phyloP scores from a whole-genome alignment of 2,888 invertebrate species.

The Hemistola chrysoprasaria region DNA sequence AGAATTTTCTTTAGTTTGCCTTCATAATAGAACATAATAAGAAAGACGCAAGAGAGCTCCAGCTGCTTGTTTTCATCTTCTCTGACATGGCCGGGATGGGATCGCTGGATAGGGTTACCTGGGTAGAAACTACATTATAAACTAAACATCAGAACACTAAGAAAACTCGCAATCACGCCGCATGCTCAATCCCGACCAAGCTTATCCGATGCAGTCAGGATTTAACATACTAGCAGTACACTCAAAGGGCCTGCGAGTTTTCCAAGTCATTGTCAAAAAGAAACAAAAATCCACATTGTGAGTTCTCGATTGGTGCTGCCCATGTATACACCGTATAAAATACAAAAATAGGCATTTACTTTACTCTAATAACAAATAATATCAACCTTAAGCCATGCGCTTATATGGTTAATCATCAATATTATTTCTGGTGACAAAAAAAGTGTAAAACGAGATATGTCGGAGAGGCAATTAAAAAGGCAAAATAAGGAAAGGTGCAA shows the following conservation, averaged over 20 bases:
- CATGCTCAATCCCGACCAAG: slow-evolving; percentile 32
- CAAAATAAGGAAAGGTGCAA: slow-evolving; percentile 74
- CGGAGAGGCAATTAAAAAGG: slow-evolving; percentile 70
- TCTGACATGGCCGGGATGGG: slow-evolving; percentile 76
- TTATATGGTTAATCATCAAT: slow-evolving; percentile 67
- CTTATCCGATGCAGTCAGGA: slow-evolving; percentile 23
- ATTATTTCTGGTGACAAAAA: slow-evolving; percentile 46
- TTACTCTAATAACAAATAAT: slow-evolving; percentile 43
- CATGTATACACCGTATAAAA: slow-evolving; percentile 58
- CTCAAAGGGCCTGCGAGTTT: slow-evolving; percentile 49
- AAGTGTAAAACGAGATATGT: slow-evolving; percentile 42
- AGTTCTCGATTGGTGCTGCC: slow-evolving; percentile 78
- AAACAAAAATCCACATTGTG: slow-evolving; percentile 64
- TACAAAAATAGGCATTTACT: slow-evolving; percentile 44
- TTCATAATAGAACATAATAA: slow-evolving; percentile 19
- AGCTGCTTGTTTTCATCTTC: slow-evolving; percentile 79
- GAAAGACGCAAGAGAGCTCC: slow-evolving; percentile 51
- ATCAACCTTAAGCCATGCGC: slow-evolving; percentile 67
- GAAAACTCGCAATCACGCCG: slow-evolving; percentile 51
- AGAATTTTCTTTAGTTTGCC: slow-evolving; percentile 1
- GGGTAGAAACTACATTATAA: slow-evolving; percentile 64
- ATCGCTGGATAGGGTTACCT: slow-evolving; percentile 77
- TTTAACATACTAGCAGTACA: slow-evolving; percentile 32
- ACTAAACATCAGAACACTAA: slow-evolving; percentile 47
- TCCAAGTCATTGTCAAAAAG: slow-evolving; percentile 38